Evolutionary conservation across 1,140 invertebrate species (phyloP).

Genomic region (Patella vulgata): DNA sequence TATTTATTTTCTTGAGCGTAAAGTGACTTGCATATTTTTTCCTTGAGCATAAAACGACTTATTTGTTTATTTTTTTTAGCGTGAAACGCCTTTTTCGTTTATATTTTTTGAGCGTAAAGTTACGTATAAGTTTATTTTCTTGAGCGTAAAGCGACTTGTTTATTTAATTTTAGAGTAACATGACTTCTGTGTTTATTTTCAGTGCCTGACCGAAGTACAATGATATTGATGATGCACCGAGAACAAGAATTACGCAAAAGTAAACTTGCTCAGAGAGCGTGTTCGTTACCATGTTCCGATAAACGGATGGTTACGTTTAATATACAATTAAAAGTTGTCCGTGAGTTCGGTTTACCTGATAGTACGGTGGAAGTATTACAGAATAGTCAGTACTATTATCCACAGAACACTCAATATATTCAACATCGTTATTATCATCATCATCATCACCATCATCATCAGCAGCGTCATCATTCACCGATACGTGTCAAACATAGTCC

Average conservation of each 20-base stretch:
- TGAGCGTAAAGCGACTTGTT: no score
- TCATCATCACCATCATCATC: constrained; percentile 12
- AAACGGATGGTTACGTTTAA: constrained; percentile 80
- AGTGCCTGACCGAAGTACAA: constrained; percentile 79
- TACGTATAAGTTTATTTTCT: no score
- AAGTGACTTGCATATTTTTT: no score
- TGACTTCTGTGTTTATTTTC: no score
- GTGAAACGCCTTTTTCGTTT: no score
- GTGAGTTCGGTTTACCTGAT: constrained; percentile 94
- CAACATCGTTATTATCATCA: constrained; percentile 15
- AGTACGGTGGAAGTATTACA: constrained; percentile 87
- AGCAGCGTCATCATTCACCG: not conserved
- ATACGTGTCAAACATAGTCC: constrained; percentile 2
- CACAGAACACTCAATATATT: constrained; percentile 19
- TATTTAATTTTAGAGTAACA: no score
- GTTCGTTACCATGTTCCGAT: constrained; percentile 79
- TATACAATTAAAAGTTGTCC: constrained; percentile 86
- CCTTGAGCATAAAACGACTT: no score
- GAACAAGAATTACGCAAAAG: constrained; percentile 85
- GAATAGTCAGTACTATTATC: constrained; percentile 58
- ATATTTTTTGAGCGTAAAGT: no score
- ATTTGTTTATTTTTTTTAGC: no score
- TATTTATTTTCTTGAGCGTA: no score
- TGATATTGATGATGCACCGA: constrained; percentile 83
- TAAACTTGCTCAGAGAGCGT: constrained; percentile 81